Conservation (phyloP, 92 coral and sea anemone species). For the Phymanthus crucifer region DNA sequence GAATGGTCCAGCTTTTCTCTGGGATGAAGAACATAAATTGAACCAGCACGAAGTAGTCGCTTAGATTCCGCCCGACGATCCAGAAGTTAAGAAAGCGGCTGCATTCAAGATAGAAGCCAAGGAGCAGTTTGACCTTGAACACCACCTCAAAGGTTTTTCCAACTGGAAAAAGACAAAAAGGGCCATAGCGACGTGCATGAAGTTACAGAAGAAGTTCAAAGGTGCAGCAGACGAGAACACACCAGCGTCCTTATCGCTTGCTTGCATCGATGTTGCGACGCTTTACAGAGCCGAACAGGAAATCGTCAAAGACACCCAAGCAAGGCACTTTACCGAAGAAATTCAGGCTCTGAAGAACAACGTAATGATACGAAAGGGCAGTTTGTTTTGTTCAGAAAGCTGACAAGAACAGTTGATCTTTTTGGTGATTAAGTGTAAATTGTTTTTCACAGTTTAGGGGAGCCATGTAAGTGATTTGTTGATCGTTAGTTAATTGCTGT, state of each 20-base stretch:
- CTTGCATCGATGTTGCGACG: conserved; percentile 9
- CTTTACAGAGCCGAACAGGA: neutral
- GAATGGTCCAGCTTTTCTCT: neutral
- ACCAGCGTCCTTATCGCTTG: conserved; percentile 11
- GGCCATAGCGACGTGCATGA: conserved; percentile 26
- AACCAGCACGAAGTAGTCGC: no score
- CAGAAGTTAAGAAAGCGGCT: neutral
- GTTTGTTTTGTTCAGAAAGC: neutral
- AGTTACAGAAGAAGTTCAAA: conserved; percentile 8
- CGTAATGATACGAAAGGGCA: conserved; percentile 5
- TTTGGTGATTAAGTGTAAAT: conserved; percentile 3
- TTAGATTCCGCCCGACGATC: neutral
- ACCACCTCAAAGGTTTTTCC: conserved; percentile 22
- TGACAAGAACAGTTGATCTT: neutral
- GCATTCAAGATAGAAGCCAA: neutral
- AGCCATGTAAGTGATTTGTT: no score
- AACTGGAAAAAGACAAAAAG: conserved; percentile 34
- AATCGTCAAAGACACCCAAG: conserved; percentile 22
- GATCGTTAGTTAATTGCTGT: no score
- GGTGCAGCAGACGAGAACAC: neutral
- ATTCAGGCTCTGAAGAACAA: neutral
- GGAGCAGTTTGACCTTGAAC: conserved; percentile 9
- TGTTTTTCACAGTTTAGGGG: conserved; percentile 8
- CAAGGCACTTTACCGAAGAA: conserved; percentile 9
- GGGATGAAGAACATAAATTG: neutral